Evolutionary conservation across 1,140 invertebrate genomes (phyloP).

Genomic region (Drosophila ohnishii): DNA sequence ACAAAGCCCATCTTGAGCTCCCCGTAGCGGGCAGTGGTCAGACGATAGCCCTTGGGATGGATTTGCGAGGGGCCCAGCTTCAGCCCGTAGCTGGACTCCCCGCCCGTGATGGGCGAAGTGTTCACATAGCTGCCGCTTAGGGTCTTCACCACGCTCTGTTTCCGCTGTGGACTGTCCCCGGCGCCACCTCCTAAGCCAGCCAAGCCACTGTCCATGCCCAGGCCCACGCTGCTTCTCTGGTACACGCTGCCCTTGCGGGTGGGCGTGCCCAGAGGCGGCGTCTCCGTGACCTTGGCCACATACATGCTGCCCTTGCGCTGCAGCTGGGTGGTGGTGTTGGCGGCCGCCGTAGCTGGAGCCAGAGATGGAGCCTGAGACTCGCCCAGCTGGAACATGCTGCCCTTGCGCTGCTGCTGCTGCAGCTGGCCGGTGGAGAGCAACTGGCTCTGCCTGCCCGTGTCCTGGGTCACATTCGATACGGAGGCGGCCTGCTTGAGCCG

Average conservation of each 20-base stretch:
- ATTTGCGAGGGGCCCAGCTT: conserved; percentile 91
- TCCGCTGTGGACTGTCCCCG: conserved; percentile 59
- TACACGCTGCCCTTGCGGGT: conserved; percentile 74
- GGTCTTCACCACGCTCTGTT: conserved; percentile 71
- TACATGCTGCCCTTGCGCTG: conserved; percentile 70
- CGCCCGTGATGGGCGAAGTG: conserved; percentile 61
- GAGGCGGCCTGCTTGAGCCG: conserved; percentile 77
- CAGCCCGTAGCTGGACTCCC: conserved; percentile 81
- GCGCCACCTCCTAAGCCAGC: not conserved
- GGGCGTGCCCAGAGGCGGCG: conserved; percentile 59
- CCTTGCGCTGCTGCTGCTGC: conserved; percentile 58
- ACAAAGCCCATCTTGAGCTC: conserved; percentile 94
- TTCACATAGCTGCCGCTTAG: conserved; percentile 65
- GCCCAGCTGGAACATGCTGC: conserved; percentile 68
- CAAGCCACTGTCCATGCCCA: conserved; percentile 3
- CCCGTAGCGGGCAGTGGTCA: conserved; percentile 87
- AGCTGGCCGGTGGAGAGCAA: conserved; percentile 39
- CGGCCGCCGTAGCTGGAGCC: conserved; percentile 62
- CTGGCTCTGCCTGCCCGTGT: conserved; percentile 44
- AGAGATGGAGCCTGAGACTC: conserved; percentile 60
- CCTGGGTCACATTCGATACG: conserved; percentile 73
- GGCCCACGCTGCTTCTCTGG: conserved; percentile 42
- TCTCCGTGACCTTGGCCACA: conserved; percentile 57
- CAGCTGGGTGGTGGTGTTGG: conserved; percentile 24
- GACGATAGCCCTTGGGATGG: conserved; percentile 88